phyloP scores from a whole-genome alignment of 2,113 vertebrate species.

The Onychorhynchus coronatus region DNA sequence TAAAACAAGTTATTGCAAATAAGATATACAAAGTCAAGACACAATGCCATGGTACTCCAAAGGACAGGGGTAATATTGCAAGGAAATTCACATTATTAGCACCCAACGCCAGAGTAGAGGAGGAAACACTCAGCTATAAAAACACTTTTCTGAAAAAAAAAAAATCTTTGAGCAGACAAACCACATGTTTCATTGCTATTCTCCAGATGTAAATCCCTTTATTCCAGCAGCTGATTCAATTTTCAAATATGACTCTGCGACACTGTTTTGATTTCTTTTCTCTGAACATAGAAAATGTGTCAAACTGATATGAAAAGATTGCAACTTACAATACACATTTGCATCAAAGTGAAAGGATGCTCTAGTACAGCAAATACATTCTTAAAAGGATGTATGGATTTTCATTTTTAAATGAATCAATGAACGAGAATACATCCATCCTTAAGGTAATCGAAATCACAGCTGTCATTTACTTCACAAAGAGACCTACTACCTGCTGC shows the following conservation, averaged over 20 bases:
- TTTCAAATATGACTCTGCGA: not conserved
- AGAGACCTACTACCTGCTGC: not conserved
- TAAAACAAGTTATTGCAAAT: not conserved
- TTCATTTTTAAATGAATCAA: slow-evolving; percentile 11
- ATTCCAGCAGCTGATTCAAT: not conserved
- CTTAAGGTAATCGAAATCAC: not conserved
- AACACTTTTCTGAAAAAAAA: not conserved
- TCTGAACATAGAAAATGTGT: slow-evolving; percentile 11
- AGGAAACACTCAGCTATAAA: not conserved
- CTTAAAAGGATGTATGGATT: slow-evolving; percentile 21
- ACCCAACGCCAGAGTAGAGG: not conserved
- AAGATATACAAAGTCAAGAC: not conserved
- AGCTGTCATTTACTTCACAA: not conserved
- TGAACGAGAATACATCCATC: not conserved
- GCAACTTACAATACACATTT: not conserved
- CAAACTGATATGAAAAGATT: not conserved
- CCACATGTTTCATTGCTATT: not conserved
- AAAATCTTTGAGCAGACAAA: not conserved
- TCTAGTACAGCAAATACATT: not conserved
- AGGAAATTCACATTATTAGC: not conserved
- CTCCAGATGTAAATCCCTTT: not conserved
- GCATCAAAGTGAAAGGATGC: not conserved
- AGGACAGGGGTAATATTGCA: not conserved
- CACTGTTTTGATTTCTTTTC: slow-evolving; percentile 22
- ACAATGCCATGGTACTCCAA: not conserved